phyloP scores from a whole-genome alignment of 2,797 vertebrate species.

The Oreortyx pictus region DNA sequence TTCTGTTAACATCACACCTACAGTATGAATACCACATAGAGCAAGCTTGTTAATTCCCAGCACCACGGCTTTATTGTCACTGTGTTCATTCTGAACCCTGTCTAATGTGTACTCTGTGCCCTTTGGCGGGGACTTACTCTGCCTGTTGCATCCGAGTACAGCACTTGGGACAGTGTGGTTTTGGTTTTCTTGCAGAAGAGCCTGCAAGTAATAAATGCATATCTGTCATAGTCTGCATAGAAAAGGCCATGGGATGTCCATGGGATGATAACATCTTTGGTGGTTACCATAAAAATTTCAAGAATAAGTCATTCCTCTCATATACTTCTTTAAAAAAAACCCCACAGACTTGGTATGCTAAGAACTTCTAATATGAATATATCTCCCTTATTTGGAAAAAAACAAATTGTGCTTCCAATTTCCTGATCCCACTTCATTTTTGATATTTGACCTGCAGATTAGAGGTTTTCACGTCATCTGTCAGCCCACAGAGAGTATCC shows the following conservation, averaged over 20 bases:
- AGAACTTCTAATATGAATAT: constrained; percentile 10
- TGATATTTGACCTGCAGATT: constrained; percentile 47
- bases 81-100: not conserved
- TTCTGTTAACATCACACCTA: not conserved
- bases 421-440: constrained; percentile 43
- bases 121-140: not conserved
- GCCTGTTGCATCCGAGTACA: not conserved
- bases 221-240: constrained; percentile 15
- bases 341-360: constrained; percentile 38
- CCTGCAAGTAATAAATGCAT: constrained; percentile 21
- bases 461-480: constrained; percentile 50
- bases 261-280: constrained; percentile 18
- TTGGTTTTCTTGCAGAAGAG: constrained; percentile 31
- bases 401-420: constrained; percentile 33
- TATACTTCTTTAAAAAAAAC: not conserved
- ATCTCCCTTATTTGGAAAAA: constrained; percentile 69
- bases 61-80: not conserved
- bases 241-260: constrained; percentile 15
- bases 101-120: not conserved
- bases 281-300: constrained; percentile 33
- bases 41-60: not conserved
- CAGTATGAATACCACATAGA: not conserved
- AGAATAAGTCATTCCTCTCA: constrained; percentile 29
- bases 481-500: constrained; percentile 57
- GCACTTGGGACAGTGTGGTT: constrained; percentile 27